Evolutionary conservation across 1,140 invertebrate genomes (phyloP).

Genomic region (Calephelis nemesis): DNA sequence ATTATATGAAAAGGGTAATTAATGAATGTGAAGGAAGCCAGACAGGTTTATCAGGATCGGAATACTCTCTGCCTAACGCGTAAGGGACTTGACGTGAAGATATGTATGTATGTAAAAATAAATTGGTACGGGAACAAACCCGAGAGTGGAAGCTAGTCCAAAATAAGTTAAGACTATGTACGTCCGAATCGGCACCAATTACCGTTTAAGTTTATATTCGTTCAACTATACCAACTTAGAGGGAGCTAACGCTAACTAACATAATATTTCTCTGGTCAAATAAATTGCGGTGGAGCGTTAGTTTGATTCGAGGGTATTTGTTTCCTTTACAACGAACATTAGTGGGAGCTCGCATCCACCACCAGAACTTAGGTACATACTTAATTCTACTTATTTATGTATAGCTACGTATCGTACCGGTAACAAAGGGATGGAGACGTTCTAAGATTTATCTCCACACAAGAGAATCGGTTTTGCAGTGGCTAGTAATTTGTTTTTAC

Average conservation of each 20-base stretch:
- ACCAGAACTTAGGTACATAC: slow-evolving; percentile 14
- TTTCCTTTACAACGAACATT: slow-evolving; percentile 65
- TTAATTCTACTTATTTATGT: slow-evolving; percentile 16
- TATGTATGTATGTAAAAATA: too few species aligned
- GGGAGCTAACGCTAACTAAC: slow-evolving; percentile 40
- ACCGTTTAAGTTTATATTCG: slow-evolving; percentile 9
- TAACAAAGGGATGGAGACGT: neutral
- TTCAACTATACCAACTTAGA: slow-evolving; percentile 1
- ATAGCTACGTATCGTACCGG: slow-evolving; percentile 9
- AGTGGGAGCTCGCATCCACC: slow-evolving; percentile 29
- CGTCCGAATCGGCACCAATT: neutral
- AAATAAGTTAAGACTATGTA: too few species aligned
- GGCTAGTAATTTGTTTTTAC: slow-evolving; percentile 10
- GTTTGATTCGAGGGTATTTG: slow-evolving; percentile 64
- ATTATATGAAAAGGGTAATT: too few species aligned
- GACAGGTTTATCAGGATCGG: too few species aligned
- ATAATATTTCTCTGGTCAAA: slow-evolving; percentile 58
- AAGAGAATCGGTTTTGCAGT: slow-evolving; percentile 12
- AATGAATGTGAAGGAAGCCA: too few species aligned
- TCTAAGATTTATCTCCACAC: slow-evolving; percentile 14
- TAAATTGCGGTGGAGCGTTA: slow-evolving; percentile 63
- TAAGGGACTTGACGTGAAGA: too few species aligned
- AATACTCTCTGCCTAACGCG: too few species aligned
- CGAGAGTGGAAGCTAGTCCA: too few species aligned
- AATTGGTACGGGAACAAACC: too few species aligned